phyloP scores from a whole-genome alignment of 2,113 vertebrate species.

The Poecile atricapillus region DNA sequence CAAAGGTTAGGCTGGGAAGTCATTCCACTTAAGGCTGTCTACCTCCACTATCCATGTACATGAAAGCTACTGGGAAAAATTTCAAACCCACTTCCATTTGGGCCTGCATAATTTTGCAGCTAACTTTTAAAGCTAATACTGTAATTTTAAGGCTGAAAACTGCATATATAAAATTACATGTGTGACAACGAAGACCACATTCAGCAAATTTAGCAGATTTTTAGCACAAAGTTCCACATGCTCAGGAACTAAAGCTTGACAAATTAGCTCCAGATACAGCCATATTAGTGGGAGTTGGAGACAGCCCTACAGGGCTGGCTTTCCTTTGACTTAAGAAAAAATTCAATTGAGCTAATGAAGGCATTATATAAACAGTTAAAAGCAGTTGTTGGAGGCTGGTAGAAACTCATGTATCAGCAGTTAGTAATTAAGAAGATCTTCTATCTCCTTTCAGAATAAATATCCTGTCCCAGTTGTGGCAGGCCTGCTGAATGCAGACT shows the following conservation, averaged over 20 bases:
- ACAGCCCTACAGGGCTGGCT: neutral
- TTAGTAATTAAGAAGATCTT: neutral
- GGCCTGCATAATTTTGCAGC: neutral
- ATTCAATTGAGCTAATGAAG: neutral
- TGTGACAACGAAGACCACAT: neutral
- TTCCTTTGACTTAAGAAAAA: neutral
- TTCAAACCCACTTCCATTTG: slow-evolving; percentile 18
- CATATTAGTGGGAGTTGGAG: neutral
- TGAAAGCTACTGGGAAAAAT: slow-evolving; percentile 3
- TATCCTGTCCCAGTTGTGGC: neutral
- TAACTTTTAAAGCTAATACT: neutral
- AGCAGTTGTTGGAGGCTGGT: neutral
- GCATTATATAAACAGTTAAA: neutral
- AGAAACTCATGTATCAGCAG: neutral
- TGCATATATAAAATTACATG: neutral
- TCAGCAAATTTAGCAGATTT: neutral
- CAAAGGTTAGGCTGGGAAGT: neutral
- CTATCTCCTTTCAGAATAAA: neutral
- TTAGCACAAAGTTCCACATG: neutral
- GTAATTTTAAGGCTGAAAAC: slow-evolving; percentile 23
- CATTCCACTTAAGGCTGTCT: slow-evolving; percentile 5
- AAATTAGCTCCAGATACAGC: slow-evolving; percentile 41
- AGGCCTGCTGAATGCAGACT: neutral
- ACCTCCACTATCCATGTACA: neutral
- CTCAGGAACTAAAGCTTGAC: neutral